phyloP scores from a whole-genome alignment of 1,140 invertebrate species.

The Tetraneura akinire region DNA sequence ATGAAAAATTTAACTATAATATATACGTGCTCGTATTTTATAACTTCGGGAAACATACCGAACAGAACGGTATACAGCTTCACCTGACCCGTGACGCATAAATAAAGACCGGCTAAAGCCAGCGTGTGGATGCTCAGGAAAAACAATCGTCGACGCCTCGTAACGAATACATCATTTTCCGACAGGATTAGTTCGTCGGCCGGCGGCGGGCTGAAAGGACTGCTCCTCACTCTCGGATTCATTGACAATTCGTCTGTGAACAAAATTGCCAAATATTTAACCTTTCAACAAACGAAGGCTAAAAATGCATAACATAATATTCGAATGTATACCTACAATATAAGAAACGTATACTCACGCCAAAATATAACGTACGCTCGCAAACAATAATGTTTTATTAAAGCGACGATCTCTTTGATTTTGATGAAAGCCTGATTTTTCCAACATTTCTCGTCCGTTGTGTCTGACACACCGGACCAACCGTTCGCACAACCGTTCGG shows the following conservation, averaged over 20 bases:
- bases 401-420: conserved; percentile 13
- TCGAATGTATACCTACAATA: no score
- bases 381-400: conserved; percentile 21
- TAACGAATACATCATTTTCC: conserved; percentile 37
- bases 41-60: conserved; percentile 6
- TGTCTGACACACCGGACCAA: conserved; percentile 10
- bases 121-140: conserved; percentile 49
- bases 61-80: conserved; percentile 51
- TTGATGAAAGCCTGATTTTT: conserved; percentile 14
- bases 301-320: no score
- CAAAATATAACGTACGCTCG: conserved; percentile 40
- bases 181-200: conserved; percentile 51
- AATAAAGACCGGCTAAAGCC: conserved; percentile 51
- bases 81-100: conserved; percentile 52
- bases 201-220: conserved; percentile 50
- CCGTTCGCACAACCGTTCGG: conserved; percentile 35
- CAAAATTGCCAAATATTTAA: no score
- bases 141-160: conserved; percentile 52
- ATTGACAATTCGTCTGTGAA: conserved; percentile 53
- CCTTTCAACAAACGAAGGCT: no score
- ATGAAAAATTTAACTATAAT: no score
- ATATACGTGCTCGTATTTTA: no score
- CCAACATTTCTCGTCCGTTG: conserved; percentile 14
- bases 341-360: conserved; percentile 38
- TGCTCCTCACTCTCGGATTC: conserved; percentile 51